Evolutionary conservation across 1,140 invertebrate species (phyloP), one percentile per base, ranked within the genome.

Genomic region (Drosophila truncata): DNA sequence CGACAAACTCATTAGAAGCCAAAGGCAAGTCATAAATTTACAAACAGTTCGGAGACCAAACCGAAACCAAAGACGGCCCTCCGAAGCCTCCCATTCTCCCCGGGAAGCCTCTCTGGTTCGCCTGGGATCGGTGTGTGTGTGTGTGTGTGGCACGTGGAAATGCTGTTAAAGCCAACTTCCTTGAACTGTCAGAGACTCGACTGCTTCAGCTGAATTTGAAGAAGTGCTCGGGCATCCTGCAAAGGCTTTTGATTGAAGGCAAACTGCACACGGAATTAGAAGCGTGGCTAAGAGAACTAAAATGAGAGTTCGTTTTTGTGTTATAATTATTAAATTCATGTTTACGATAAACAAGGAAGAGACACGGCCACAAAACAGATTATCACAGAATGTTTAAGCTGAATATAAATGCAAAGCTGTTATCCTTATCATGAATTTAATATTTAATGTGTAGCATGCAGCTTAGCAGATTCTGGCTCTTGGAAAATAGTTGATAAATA

Each of bases 1-100:
- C 85, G 84, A 88, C 84, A 90, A 88, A 88, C 85, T 88, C 84
- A 88, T 88, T 88, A 88, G 84, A 81, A 84, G 84, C 85, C 83
- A 64, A 72, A 72, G 81, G 78, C 84, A 81, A 90, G 81, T 73
- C 85, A 88, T 88, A 88, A 88, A 88, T 88, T 88, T 84, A 46
- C 78, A 82, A 83, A 69, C 80, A 88, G 84, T 80, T 50, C 76
- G 46, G 42, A 65, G 59, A 66, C 52, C 39, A 74, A 58, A 63
- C 47, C 29, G 64, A 58, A 54, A 57, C 74, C 73, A 61, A 60
- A 71, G 67, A 59, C 20, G 71, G 27, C 42, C 50, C 73, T 64
- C 46, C 29, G 23, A 10, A 31, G 31, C 27, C 35, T 11, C 54
- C 64, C 39, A 35, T 29, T 16, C 35, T 50, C 46, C 37, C 25